These are phyloP conservation scores for Chlorops oryzae DNA, from an alignment of 1,140 invertebrate species.

Conservation along the genomic window DNA sequence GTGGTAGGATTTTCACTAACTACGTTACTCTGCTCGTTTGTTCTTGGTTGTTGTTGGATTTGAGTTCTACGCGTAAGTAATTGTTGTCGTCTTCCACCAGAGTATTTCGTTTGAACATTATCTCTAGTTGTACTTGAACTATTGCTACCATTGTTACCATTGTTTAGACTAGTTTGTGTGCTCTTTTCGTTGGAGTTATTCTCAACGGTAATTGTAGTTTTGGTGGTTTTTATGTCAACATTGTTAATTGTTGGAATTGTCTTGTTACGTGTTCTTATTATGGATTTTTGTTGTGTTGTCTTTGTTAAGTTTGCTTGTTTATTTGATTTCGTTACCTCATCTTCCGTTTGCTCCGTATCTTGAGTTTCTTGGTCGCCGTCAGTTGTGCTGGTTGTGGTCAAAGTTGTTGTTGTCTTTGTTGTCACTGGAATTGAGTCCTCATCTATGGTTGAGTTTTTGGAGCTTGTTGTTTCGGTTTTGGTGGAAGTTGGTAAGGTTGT, in stretches of 20 bases:
- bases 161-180: constrained; percentile 6
- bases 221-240: constrained; percentile 23
- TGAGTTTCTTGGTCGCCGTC: constrained; percentile 1
- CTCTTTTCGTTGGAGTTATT: constrained; percentile 22
- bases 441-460: no score
- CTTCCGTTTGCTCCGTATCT: constrained; percentile 1
- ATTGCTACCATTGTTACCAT: constrained; percentile 13
- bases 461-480: background rate
- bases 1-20: constrained; percentile 14
- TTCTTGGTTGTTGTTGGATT: constrained; percentile 21
- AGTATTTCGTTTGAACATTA: constrained; percentile 33
- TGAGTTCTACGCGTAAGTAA: constrained; percentile 18
- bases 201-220: constrained; percentile 20
- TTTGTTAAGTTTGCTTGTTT: constrained; percentile 6
- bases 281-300: constrained; percentile 14
- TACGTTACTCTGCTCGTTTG: constrained; percentile 11
- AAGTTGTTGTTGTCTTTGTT: constrained; percentile 20
- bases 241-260: constrained; percentile 10
- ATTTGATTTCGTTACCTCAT: constrained; percentile 12
- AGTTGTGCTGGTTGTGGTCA: constrained; percentile 16
- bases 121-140: constrained; percentile 32
- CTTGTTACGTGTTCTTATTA: constrained; percentile 11
- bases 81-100: constrained; percentile 34
- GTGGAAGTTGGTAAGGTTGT: constrained; percentile 27
- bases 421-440: constrained; percentile 20